Evolutionary conservation across 2,888 invertebrate species (phyloP).

Genomic region (Lagria hirta): DNA sequence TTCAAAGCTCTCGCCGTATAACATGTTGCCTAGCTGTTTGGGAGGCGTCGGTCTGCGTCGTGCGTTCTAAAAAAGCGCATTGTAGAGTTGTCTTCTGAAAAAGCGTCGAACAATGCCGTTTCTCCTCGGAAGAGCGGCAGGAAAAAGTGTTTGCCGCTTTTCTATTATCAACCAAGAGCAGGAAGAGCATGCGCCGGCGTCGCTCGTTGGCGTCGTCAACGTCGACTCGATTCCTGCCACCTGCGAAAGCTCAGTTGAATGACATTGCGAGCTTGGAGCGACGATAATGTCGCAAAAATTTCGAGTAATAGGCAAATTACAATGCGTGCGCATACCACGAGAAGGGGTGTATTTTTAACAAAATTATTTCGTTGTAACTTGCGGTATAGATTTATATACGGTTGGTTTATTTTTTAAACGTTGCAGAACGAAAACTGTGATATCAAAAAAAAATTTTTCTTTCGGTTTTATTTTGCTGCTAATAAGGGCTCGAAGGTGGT

Average conservation of each 20-base stretch:
- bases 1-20: no score
- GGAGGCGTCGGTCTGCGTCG: no score
- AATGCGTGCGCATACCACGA: conserved; percentile 11
- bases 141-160: no score
- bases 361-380: conserved; percentile 11
- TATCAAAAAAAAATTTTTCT: no score
- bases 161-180: no score
- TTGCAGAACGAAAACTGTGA: no score
- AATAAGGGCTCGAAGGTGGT: conserved; percentile 4
- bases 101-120: no score
- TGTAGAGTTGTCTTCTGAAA: no score
- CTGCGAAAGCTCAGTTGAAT: conserved; percentile 26
- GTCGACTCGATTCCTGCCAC: conserved; percentile 16
- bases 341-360: conserved; percentile 23
- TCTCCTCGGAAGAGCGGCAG: no score
- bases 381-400: conserved; percentile 14
- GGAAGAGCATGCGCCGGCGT: not conserved
- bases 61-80: no score
- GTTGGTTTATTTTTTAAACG: no score
- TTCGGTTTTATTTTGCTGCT: conserved; percentile 12
- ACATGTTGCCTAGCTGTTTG: no score
- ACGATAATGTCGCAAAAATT: conserved; percentile 20
- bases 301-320: conserved; percentile 5
- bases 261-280: conserved; percentile 20
- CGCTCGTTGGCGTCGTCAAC: not conserved